A percentile compares a stretch with the other conserved stretches of the same genome.
These are phyloP conservation scores for Caenorhabditis parvicauda DNA, from an alignment of 2,888 invertebrate genomes.

Conservation along the genomic window DNA sequence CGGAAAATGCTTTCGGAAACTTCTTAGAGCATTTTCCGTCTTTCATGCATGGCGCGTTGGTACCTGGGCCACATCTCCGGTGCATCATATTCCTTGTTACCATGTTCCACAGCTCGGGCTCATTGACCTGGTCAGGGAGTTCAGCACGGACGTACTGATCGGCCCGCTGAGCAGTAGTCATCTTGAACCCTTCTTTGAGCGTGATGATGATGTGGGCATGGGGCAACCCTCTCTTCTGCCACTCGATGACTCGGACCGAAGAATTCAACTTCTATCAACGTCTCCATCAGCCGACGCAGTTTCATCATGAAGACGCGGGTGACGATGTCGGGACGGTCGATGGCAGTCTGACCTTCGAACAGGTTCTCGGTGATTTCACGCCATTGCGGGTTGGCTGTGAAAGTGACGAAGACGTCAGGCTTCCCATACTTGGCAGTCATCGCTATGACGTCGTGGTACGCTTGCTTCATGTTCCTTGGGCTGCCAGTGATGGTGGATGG, in stretches of 20 bases:
- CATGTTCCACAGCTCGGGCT: constrained; percentile 30
- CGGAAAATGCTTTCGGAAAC: constrained; percentile 59
- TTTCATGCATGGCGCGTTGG: constrained; percentile 62
- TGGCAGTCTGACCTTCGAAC: constrained; percentile 21
- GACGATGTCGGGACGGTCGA: constrained; percentile 50
- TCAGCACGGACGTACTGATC: constrained; percentile 26
- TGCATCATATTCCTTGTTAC: constrained; percentile 47
- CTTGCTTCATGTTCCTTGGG: constrained; percentile 59
- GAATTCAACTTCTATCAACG: constrained; percentile 31
- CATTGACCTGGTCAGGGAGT: constrained; percentile 32
- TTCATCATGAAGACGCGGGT: constrained; percentile 53
- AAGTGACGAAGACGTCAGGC: constrained; percentile 57
- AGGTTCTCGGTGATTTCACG: constrained; percentile 48
- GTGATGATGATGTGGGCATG: constrained; percentile 55
- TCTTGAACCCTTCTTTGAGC: too few species aligned
- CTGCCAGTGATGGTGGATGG: constrained; percentile 57
- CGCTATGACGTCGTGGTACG: constrained; percentile 52
- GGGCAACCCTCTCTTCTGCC: constrained; percentile 60
- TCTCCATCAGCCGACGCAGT: constrained; percentile 29
- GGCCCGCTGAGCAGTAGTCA: constrained; percentile 4
- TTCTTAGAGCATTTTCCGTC: constrained; percentile 62
- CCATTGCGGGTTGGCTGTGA: constrained; percentile 62
- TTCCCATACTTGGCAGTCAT: constrained; percentile 45
- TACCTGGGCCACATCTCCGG: constrained; percentile 49
- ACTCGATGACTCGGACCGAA: constrained; percentile 58